Conservation (phyloP, 1,140 invertebrate species). For the Phenacoccus solenopsis region DNA sequence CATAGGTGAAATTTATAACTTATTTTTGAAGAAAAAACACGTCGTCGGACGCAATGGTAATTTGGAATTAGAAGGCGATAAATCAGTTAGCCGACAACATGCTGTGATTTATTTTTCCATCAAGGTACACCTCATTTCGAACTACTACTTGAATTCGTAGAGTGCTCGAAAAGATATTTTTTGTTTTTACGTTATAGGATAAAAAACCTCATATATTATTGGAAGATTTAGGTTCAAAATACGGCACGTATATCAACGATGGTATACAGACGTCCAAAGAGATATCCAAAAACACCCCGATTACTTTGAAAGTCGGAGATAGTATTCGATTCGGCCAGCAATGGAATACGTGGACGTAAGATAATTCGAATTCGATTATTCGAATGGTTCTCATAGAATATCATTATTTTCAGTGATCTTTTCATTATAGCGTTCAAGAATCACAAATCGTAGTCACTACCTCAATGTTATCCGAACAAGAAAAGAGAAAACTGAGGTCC, state of each 20-base stretch:
- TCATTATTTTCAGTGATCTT: neutral
- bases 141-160: neutral
- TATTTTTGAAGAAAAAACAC: neutral
- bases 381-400: neutral
- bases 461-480: conserved; percentile 1
- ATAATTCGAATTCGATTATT: neutral
- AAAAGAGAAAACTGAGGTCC: neutral
- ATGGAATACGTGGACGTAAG: conserved; percentile 17
- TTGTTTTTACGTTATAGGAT: neutral
- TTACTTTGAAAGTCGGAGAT: neutral
- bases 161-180: neutral
- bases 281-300: neutral
- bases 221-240: conserved; percentile 6
- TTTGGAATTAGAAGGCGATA: conserved; percentile 17
- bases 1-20: neutral
- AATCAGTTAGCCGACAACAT: conserved; percentile 17
- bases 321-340: conserved; percentile 16
- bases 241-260: conserved; percentile 18
- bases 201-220: neutral
- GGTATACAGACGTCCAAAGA: neutral
- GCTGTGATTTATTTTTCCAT: neutral
- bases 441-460: conserved; percentile 14
- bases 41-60: conserved; percentile 8
- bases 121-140: neutral
- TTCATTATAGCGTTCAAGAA: conserved; percentile 7